Evolutionary conservation across 2,113 vertebrate species (phyloP).

Genomic region (Indri indri): DNA sequence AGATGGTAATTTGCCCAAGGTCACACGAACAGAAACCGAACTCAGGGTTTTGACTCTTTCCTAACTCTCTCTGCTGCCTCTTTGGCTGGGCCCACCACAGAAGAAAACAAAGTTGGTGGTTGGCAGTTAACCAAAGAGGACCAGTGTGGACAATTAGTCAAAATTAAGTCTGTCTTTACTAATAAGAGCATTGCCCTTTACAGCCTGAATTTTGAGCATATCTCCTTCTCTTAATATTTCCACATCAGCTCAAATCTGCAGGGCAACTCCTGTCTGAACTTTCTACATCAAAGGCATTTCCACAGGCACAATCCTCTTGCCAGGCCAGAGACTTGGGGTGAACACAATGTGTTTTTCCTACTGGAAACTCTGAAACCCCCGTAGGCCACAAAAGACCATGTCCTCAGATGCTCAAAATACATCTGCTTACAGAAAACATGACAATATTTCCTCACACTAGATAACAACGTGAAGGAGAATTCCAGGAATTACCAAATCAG

Average conservation of each 20-base stretch:
- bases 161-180: not conserved
- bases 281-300: not conserved
- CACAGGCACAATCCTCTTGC: not conserved
- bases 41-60: not conserved
- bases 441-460: not conserved
- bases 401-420: not conserved
- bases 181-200: not conserved
- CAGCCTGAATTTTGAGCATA: not conserved
- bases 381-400: not conserved
- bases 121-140: not conserved
- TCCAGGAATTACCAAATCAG: not conserved
- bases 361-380: not conserved
- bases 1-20: not conserved
- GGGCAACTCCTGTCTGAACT: not conserved
- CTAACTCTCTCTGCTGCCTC: not conserved
- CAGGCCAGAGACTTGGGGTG: not conserved
- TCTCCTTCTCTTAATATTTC: not conserved
- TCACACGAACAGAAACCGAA: not conserved
- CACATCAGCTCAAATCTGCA: not conserved
- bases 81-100: not conserved
- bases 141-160: not conserved
- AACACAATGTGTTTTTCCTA: not conserved
- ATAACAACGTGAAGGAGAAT: not conserved
- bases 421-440: not conserved
- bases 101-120: not conserved